Evolutionary conservation across 2,113 vertebrate genomes (phyloP).

Genomic region (Calypte anna): DNA sequence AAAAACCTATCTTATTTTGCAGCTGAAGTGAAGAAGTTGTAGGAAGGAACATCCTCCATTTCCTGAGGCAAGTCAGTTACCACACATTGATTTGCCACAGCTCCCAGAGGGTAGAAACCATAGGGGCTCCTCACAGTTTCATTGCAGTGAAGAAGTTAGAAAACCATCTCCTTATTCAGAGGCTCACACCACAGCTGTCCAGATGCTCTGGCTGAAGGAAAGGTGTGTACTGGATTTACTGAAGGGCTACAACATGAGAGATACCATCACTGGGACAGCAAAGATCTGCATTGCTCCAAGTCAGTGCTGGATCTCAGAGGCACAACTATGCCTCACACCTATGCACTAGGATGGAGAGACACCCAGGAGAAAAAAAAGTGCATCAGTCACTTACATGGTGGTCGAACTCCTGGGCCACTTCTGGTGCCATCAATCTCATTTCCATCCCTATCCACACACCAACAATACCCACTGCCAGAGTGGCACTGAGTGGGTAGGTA

Average conservation of each 20-base stretch:
- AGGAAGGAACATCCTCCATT: conserved; percentile 11
- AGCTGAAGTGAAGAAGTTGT: neutral
- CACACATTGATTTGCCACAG: neutral
- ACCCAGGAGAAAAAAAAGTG: neutral
- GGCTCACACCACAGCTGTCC: neutral
- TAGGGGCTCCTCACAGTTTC: neutral
- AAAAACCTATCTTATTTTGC: neutral
- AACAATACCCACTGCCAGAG: conserved; percentile 83
- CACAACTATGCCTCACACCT: neutral
- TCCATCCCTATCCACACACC: conserved; percentile 90
- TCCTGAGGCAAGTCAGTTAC: neutral
- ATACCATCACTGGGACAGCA: neutral
- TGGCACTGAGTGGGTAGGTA: conserved; percentile 90
- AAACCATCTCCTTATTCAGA: neutral
- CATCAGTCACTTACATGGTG: conserved; percentile 84
- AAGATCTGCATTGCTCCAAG: neutral
- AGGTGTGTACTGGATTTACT: neutral
- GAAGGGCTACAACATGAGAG: neutral
- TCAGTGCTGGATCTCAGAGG: neutral
- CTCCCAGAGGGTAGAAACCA: neutral
- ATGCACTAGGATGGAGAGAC: neutral
- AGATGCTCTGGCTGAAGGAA: neutral
- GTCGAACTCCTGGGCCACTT: conserved; percentile 76
- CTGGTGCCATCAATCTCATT: conserved; percentile 87
- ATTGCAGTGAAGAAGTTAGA: neutral